These are phyloP conservation scores for Clinocottus analis DNA, from an alignment of 2,113 vertebrate species.

Conservation along the genomic window DNA sequence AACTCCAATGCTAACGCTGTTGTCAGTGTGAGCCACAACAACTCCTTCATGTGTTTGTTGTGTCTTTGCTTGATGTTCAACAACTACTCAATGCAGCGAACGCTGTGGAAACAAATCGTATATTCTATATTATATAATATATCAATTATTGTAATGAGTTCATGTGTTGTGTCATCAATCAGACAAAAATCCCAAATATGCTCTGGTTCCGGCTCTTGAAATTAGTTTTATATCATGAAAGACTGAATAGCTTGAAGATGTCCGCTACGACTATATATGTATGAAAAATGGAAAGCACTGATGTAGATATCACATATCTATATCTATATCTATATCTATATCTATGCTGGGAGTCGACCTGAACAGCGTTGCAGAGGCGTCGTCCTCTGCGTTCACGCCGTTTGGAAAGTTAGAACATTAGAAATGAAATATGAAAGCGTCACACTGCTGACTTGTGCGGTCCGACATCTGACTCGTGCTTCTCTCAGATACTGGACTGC, in stretches of 20 bases:
- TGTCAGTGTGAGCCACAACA: background rate
- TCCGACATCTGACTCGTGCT: background rate
- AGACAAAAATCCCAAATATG: background rate
- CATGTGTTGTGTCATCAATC: background rate
- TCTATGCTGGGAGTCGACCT: background rate
- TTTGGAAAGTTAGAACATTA: background rate
- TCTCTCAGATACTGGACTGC: constrained; percentile 3
- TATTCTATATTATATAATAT: background rate
- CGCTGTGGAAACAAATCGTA: background rate
- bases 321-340: too few species aligned
- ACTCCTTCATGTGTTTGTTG: background rate
- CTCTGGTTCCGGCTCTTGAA: background rate
- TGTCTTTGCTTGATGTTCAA: background rate
- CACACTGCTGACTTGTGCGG: background rate
- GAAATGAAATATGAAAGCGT: background rate
- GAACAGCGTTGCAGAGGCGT: background rate
- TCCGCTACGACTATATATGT: too few species aligned
- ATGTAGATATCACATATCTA: too few species aligned
- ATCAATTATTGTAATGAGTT: background rate
- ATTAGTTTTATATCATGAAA: background rate
- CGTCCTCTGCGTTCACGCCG: background rate
- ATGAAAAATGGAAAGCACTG: too few species aligned
- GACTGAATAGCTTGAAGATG: background rate
- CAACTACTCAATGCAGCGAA: background rate
- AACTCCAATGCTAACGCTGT: background rate